phyloP scores from a whole-genome alignment of 2,797 vertebrate species.

The Ataeniobius toweri region DNA sequence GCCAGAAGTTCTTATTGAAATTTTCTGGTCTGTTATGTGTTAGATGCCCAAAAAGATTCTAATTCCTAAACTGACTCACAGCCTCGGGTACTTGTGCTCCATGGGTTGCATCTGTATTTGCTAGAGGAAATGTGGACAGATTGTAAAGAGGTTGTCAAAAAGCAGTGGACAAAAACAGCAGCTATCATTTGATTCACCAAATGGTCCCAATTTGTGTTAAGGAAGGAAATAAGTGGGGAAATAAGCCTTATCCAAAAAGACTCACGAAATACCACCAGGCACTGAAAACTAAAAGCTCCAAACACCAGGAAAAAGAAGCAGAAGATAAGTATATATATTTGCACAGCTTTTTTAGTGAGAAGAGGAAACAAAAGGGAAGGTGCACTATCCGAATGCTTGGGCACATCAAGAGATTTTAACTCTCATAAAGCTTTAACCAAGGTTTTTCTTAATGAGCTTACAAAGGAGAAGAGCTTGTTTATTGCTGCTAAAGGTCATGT shows the following conservation, averaged over 20 bases:
- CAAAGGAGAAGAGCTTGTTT: conserved; percentile 2
- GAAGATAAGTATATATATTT: not conserved
- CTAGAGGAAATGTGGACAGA: conserved; percentile 3
- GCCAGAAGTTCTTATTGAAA: conserved; percentile 8
- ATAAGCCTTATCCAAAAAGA: not conserved
- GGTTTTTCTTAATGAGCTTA: conserved; percentile 14
- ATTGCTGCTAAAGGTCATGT: conserved; percentile 15
- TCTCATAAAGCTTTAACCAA: conserved; percentile 1
- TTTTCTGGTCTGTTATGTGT: conserved; percentile 2
- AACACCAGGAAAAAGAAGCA: not conserved
- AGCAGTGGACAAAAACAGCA: not conserved
- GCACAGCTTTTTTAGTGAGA: not conserved
- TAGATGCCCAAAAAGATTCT: conserved; percentile 11
- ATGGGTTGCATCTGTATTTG: conserved; percentile 3
- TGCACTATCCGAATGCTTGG: not conserved
- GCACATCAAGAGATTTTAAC: not conserved
- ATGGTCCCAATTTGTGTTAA: not conserved
- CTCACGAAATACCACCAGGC: not conserved
- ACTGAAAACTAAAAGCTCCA: not conserved
- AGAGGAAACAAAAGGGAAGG: not conserved
- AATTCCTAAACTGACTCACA: conserved; percentile 5
- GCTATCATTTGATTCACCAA: not conserved
- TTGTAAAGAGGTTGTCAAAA: not conserved
- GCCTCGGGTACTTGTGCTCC: not conserved
- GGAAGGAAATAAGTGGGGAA: not conserved